phyloP scores from a whole-genome alignment of 2,888 invertebrate species.

The Xestia ashworthii region DNA sequence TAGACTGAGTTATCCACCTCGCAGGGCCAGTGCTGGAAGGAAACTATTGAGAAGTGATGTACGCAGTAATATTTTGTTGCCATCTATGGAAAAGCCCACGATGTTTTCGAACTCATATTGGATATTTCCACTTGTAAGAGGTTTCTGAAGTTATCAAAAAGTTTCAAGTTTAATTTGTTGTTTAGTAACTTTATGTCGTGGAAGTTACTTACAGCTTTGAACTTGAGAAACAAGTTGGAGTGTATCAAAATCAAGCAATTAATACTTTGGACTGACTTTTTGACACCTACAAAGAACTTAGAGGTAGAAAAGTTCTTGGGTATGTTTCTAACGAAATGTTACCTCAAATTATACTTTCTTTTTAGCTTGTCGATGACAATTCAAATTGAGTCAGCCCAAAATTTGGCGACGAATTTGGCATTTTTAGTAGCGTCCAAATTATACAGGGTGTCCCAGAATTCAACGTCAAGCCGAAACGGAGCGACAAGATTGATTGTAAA shows the following conservation, averaged over 20 bases:
- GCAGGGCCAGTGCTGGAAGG: neutral
- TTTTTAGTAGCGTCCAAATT: no score
- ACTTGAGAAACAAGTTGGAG: slow-evolving; percentile 28
- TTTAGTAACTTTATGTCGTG: slow-evolving; percentile 31
- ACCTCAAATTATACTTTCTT: neutral
- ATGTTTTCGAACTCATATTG: slow-evolving; percentile 3
- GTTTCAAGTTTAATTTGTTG: slow-evolving; percentile 40
- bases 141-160: slow-evolving; percentile 26
- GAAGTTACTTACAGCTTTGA: slow-evolving; percentile 32
- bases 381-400: no score
- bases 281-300: neutral
- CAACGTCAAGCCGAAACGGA: no score
- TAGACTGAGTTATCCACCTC: no score
- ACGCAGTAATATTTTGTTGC: neutral
- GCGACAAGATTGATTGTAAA: no score
- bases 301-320: neutral
- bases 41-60: neutral
- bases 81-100: neutral
- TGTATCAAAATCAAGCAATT: slow-evolving; percentile 40
- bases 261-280: slow-evolving; percentile 42
- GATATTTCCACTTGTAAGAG: neutral
- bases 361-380: no score
- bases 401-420: no score
- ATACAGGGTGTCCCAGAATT: no score
- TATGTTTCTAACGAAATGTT: neutral